A percentile compares a stretch with the other conserved stretches of the same genome.
Conservation (phyloP, 2,797 vertebrate species). For the Molothrus aeneus region DNA sequence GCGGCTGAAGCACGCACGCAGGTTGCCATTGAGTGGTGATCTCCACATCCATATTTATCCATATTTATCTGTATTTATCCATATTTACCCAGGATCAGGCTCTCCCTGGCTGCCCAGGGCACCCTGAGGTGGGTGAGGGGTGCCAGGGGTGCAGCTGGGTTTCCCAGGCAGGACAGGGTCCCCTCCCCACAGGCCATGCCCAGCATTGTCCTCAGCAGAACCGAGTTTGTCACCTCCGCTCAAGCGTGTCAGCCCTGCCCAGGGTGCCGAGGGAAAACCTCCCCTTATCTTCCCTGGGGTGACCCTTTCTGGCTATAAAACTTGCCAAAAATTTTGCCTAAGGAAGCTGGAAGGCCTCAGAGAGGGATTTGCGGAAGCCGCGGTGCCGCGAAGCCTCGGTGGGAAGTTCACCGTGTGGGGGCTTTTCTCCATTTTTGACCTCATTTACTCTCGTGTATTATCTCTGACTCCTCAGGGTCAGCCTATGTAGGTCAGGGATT, state of each 20-base stretch:
- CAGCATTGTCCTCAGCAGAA: conserved; percentile 1
- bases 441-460: conserved; percentile 65
- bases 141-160: neutral
- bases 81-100: neutral
- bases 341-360: neutral
- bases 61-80: neutral
- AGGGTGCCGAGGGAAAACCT: neutral
- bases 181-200: neutral
- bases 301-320: neutral
- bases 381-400: neutral
- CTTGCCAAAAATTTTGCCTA: neutral
- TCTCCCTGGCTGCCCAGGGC: neutral
- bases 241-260: neutral
- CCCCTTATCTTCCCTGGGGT: neutral
- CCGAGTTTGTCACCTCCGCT: neutral
- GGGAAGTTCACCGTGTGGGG: neutral
- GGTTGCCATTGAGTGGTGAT: accelerated
- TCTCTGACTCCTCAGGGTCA: conserved; percentile 67
- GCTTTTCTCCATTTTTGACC: conserved; percentile 47
- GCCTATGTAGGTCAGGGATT: conserved; percentile 71
- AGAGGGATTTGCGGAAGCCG: neutral
- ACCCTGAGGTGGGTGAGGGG: neutral
- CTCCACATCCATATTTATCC: neutral
- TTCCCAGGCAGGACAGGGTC: neutral
- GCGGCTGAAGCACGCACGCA: accelerated